Percentiles rank a stretch among this genome's conserved stretches.
Conservation (phyloP, 1,140 invertebrate genomes). For the Arctopsyche grandis region DNA sequence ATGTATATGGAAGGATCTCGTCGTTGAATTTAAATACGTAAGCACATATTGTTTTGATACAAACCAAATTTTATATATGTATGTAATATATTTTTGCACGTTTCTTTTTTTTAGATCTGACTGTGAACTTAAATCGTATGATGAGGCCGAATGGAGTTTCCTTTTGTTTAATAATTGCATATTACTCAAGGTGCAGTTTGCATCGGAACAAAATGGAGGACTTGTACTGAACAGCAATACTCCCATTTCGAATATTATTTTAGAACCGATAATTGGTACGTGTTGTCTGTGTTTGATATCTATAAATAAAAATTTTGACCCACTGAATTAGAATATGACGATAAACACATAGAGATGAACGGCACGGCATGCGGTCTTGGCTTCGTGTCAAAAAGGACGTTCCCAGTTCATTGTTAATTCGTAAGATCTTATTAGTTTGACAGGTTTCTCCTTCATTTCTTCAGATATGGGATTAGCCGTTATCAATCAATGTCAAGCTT, state of each 20-base stretch:
- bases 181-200: conserved; percentile 21
- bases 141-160: conserved; percentile 16
- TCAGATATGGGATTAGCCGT: too few species aligned
- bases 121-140: neutral
- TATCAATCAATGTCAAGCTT: too few species aligned
- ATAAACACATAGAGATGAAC: too few species aligned
- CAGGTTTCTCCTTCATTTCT: too few species aligned
- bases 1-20: conserved; percentile 5
- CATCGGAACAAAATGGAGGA: neutral
- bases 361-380: too few species aligned
- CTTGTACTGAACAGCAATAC: neutral
- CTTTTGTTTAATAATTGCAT: conserved; percentile 12
- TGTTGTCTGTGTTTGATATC: neutral
- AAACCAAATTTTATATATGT: neutral
- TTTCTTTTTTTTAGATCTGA: conserved; percentile 34
- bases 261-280: conserved; percentile 9
- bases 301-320: neutral
- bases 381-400: too few species aligned
- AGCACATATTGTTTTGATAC: neutral
- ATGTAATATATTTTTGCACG: neutral
- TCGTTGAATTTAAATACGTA: conserved; percentile 31
- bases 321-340: too few species aligned
- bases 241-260: conserved; percentile 1
- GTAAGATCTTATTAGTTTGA: too few species aligned
- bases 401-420: too few species aligned